These are phyloP conservation scores for Blastomussa wellsi DNA, from an alignment of 92 coral and sea anemone species.

Conservation along the genomic window DNA sequence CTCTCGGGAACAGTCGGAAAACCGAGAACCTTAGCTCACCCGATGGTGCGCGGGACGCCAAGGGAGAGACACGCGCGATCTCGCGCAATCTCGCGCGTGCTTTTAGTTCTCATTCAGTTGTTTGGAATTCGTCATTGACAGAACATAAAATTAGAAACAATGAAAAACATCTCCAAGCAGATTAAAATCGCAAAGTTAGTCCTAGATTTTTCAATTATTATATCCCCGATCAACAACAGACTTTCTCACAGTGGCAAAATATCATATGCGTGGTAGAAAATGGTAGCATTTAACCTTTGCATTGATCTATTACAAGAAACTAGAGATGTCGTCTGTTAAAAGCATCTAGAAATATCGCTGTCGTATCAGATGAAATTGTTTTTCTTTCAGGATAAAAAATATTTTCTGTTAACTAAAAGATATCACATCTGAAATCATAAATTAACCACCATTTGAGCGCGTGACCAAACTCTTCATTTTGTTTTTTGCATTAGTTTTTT, in stretches of 20 bases:
- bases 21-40: no score
- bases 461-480: neutral
- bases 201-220: neutral
- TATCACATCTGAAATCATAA: neutral
- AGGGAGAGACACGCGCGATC: neutral
- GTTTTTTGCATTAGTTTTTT: neutral
- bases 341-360: neutral
- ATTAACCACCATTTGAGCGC: neutral
- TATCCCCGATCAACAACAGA: neutral
- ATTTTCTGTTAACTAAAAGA: neutral
- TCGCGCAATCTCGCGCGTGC: neutral
- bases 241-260: neutral
- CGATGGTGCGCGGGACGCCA: no score
- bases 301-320: neutral
- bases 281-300: constrained; percentile 17
- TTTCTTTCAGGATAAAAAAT: neutral
- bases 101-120: neutral
- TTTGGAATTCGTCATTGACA: neutral
- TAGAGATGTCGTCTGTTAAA: neutral
- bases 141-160: neutral
- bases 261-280: neutral
- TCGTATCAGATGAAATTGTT: neutral
- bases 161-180: neutral
- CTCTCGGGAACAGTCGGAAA: no score
- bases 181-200: neutral